phyloP scores from a whole-genome alignment of 2,113 vertebrate species.

The Bothrops jararaca region DNA sequence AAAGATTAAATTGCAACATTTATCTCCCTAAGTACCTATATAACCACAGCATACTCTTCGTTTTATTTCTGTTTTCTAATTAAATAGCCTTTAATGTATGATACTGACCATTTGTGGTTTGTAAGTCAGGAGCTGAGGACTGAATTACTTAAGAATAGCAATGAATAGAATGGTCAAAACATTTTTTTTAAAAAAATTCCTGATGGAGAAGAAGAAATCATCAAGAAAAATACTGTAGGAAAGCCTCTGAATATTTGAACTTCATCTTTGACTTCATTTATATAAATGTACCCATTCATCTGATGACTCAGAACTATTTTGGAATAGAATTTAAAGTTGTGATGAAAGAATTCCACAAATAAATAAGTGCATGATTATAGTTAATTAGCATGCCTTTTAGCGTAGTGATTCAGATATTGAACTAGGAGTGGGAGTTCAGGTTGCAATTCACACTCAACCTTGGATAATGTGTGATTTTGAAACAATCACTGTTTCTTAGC shows the following conservation, averaged over 20 bases:
- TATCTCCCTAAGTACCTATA: not conserved
- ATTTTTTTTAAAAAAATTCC: slow-evolving; percentile 28
- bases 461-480: not conserved
- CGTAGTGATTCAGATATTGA: not conserved
- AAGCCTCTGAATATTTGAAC: slow-evolving; percentile 48
- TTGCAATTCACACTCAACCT: not conserved
- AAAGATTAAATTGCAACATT: slow-evolving; percentile 21
- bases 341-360: not conserved
- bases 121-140: slow-evolving; percentile 54
- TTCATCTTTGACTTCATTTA: slow-evolving; percentile 11
- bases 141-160: slow-evolving; percentile 52
- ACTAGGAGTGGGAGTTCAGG: not conserved
- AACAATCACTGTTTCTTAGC: not conserved
- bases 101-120: slow-evolving; percentile 41
- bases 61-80: slow-evolving; percentile 47
- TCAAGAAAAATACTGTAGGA: not conserved
- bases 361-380: not conserved
- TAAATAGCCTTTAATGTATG: slow-evolving; percentile 56
- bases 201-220: not conserved
- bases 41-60: slow-evolving; percentile 11
- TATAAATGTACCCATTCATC: not conserved
- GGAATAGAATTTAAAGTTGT: not conserved
- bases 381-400: not conserved
- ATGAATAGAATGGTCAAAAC: slow-evolving; percentile 50
- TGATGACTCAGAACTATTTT: not conserved